Conservation (phyloP, 2,888 invertebrate species). For the Nephrotoma guestfalica region DNA sequence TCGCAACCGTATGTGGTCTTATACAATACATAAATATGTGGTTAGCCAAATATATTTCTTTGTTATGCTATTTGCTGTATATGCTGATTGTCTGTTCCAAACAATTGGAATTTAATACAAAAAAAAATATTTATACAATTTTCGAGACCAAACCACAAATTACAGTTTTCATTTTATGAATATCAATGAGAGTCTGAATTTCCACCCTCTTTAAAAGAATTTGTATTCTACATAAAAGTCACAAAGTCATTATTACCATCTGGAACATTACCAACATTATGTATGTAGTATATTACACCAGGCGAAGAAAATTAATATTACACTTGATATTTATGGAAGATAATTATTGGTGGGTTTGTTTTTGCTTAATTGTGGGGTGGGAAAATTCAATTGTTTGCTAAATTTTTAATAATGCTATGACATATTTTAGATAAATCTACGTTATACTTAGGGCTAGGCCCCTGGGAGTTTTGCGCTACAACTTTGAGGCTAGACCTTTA, state of each 20-base stretch:
- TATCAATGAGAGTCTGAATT: not conserved
- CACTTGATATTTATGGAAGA: not conserved
- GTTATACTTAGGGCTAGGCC: no score
- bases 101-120: not conserved
- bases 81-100: no score
- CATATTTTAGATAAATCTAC: not conserved
- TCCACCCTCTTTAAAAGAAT: not conserved
- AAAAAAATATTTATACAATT: not conserved
- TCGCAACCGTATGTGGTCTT: not conserved
- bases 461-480: no score
- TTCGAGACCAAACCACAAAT: not conserved
- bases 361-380: not conserved
- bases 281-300: not conserved
- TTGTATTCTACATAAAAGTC: not conserved
- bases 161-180: not conserved
- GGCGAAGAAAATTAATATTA: not conserved
- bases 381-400: not conserved
- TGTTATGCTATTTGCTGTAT: no score
- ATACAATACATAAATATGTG: no score
- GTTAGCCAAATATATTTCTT: no score
- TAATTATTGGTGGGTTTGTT: not conserved
- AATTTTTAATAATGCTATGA: not conserved
- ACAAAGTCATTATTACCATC: not conserved
- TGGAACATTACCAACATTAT: not conserved
- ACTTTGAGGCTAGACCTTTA: no score